These are phyloP conservation scores for Diaperis boleti DNA, from an alignment of 2,888 invertebrate genomes.

Conservation along the genomic window DNA sequence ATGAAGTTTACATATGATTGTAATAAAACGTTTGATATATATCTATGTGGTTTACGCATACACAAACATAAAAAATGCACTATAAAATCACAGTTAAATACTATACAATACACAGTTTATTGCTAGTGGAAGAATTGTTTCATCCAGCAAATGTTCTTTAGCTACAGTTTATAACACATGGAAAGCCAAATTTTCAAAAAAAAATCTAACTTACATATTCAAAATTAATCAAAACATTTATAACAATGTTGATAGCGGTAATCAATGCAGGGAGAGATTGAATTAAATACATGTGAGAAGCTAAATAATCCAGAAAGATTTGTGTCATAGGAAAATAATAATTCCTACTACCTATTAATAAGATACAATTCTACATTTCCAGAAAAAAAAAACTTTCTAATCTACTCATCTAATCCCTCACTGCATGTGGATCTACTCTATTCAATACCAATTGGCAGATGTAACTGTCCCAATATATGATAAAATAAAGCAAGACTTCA, in stretches of 20 bases:
- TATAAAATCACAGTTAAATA: constrained; percentile 49
- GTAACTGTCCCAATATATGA: constrained; percentile 28
- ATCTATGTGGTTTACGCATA: constrained; percentile 18
- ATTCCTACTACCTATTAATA: too few species aligned
- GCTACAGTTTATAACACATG: constrained; percentile 32
- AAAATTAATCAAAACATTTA: constrained; percentile 36
- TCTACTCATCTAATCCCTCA: too few species aligned
- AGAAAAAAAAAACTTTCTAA: too few species aligned
- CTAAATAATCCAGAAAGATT: too few species aligned
- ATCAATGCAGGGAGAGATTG: too few species aligned
- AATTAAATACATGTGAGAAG: too few species aligned
- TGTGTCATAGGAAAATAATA: too few species aligned
- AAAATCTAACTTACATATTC: constrained; percentile 1
- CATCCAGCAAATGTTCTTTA: constrained; percentile 42
- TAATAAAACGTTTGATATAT: constrained; percentile 8
- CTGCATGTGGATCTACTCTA: too few species aligned
- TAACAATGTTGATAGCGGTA: constrained; percentile 29
- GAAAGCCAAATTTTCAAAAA: constrained; percentile 23
- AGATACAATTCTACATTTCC: too few species aligned
- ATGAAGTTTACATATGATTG: constrained; percentile 9
- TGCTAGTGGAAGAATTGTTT: constrained; percentile 38
- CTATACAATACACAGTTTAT: constrained; percentile 39
- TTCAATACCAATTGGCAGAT: neutral
- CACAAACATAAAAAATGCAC: constrained; percentile 38
- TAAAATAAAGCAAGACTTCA: constrained; percentile 7